phyloP scores from a whole-genome alignment of 23 tunicate genomes.

The Botrylloides violaceus region DNA sequence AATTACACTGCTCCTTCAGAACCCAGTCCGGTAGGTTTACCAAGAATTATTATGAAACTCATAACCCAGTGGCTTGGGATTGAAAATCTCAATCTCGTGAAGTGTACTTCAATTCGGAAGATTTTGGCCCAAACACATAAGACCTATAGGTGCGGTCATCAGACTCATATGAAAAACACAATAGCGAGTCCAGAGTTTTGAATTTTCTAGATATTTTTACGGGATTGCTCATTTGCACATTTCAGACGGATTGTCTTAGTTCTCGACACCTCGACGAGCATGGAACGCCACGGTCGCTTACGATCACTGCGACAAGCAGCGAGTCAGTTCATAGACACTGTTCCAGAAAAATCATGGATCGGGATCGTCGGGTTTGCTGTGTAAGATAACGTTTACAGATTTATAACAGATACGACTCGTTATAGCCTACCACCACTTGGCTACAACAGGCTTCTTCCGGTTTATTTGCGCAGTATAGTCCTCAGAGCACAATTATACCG shows the following conservation, averaged over 20 bases:
- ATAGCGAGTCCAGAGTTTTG: too few relatives aligned
- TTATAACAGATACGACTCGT: neutral
- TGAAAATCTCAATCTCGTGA: too few relatives aligned
- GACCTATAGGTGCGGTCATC: too few relatives aligned
- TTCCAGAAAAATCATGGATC: slow-evolving; percentile 60
- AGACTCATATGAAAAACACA: too few relatives aligned
- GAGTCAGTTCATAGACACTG: slow-evolving; percentile 66
- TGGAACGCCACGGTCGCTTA: slow-evolving; percentile 34
- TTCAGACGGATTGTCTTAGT: slow-evolving; percentile 62
- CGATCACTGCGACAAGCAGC: slow-evolving; percentile 76
- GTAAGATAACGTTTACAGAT: slow-evolving; percentile 27
- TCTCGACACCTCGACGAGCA: slow-evolving; percentile 75
- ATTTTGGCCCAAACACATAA: too few relatives aligned
- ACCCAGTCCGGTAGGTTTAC: slow-evolving; percentile 31
- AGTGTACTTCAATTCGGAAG: too few relatives aligned
- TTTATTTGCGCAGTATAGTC: too few relatives aligned
- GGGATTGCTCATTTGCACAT: too few relatives aligned
- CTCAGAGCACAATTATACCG: too few relatives aligned
- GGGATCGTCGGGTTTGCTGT: slow-evolving; percentile 73
- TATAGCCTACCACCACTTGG: neutral
- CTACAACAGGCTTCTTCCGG: too few relatives aligned
- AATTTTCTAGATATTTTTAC: too few relatives aligned
- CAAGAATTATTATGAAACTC: neutral
- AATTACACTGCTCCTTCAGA: slow-evolving; percentile 25
- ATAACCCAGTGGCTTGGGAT: neutral